Evolutionary conservation across 2,797 vertebrate genomes (phyloP), one percentile per base, ranked within the genome.

Genomic region (Gouania willdenowi): DNA sequence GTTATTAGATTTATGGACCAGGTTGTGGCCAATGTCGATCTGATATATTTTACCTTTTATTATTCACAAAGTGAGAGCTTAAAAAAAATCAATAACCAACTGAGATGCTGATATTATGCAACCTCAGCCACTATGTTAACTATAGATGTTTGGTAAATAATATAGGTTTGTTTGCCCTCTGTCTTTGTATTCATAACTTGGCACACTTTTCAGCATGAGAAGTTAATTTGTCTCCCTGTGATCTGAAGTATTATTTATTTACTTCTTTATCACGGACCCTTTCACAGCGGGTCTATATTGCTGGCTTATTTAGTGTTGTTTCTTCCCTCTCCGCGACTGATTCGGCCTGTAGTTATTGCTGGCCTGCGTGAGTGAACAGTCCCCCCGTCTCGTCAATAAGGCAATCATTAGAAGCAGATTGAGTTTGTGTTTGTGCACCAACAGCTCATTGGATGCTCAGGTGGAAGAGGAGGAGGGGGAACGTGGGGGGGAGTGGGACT

Each of bases 391-490:
- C 70, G 75, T 84, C 87, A 86, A 89, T 88, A 87, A 83, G 84
- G 68, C 75, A 83, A 81, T 86, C 81, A 86, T 87, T 84, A 89
- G 72, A 68, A 47, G 69, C 79, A 83, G 81, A 89, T 85, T 83
- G 86, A 82, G 82, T 87, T 84, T 85, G 66, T 76, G 78, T 69
- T 75, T 49, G 53, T 75, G 71, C 55, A 54, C 64, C 39, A 67
- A 70, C 66, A 68, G 45, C 48, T 37, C 56, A 59, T 27, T 47
- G 74, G 46, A 60, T 25, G 26, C 29, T 35, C 28, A 52, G 62
- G 56, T 4, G 24, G 30, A 53, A 36, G 39, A 41, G n/a, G 48
- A 33, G 25, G 20, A 39, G 49, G 7, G 9, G 22, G 25, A 20
- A 26, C n/a, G n/a, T n/a, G 55, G 42, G 35, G 34, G 19, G 21